phyloP scores from a whole-genome alignment of 2,888 invertebrate genomes.

The Nysson spinosus region DNA sequence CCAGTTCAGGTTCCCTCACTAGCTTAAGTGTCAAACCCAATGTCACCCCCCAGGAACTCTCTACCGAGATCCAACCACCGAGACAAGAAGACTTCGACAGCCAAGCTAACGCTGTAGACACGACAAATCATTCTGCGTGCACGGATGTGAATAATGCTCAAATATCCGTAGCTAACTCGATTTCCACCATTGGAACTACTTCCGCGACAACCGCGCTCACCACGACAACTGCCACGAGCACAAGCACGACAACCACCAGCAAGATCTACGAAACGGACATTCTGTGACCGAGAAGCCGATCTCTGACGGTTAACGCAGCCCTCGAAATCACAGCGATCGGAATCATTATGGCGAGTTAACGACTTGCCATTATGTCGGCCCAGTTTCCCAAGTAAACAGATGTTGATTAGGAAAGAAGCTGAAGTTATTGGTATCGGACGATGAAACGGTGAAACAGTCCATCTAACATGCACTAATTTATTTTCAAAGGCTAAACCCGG shows the following conservation, averaged over 20 bases:
- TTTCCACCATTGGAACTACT: conserved; percentile 38
- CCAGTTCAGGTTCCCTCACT: conserved; percentile 82
- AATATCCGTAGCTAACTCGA: conserved; percentile 22
- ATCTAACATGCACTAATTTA: too few relatives aligned
- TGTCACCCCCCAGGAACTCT: conserved; percentile 45
- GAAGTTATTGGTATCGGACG: too few relatives aligned
- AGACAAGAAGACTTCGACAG: conserved; percentile 12
- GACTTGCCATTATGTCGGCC: too few relatives aligned
- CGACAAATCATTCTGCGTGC: too few relatives aligned
- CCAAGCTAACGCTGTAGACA: conserved; percentile 33
- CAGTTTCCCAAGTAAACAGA: too few relatives aligned
- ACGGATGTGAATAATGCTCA: too few relatives aligned
- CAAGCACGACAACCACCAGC: conserved; percentile 81
- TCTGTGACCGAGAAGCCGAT: conserved; percentile 84
- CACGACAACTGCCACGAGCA: conserved; percentile 58
- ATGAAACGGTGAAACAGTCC: too few relatives aligned
- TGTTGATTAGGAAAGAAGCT: too few relatives aligned
- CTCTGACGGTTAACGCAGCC: conserved; percentile 36
- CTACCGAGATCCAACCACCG: conserved; percentile 9
- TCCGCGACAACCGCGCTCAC: conserved; percentile 61
- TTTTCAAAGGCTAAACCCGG: too few relatives aligned
- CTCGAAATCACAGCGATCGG: conserved; percentile 31
- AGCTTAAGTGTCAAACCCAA: conserved; percentile 79
- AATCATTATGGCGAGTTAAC: conserved; percentile 62
- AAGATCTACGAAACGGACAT: conserved; percentile 96